Base-by-base conservation (phyloP, 2,797 vertebrate species). In the Galago senegalensis region DNA sequence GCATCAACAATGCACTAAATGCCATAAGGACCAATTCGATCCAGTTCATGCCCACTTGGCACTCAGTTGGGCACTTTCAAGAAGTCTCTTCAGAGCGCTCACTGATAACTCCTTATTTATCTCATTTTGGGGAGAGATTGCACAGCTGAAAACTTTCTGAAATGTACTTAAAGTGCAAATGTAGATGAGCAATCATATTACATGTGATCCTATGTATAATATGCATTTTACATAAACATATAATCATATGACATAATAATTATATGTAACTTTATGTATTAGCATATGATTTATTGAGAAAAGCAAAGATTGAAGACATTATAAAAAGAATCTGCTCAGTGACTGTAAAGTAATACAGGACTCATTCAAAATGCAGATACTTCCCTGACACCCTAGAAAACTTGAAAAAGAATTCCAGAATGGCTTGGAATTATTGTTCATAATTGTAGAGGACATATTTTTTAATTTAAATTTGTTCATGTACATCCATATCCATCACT, bases 391-490 rank as follows among this genome's bases (percentile, higher is more conserved):
- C 18, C 60, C 34, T 46, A 18, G 14, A 60, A 80, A 1, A 37
- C 18, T 23, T 81, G 43, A 61, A 69, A 92, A 94, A 58, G 20
- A 72, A 72, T 23, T 79, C 5, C 7, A 53, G 31, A 53, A 56
- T 61, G 7, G 14, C 60, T 25, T 86, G 60, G 3, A 7, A 82
- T 56, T 37, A 7, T 61, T 86, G 27, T 8, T 31, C 46, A 4
- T 72, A 60, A n/a, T 37, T 67, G 81, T 58, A 49, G 4, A 0
- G 5, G 21, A 23, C 29, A 63, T 60, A 27, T 21, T 81, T 73
- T 20, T 70, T 63, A 95, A 25, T 56, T 84, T n/a, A 87, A 87
- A 72, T 65, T 92, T 4, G 90, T 31, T 83, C 72, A 84, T 49
- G 37, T 83, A 16, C 1, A 14, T 80, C 37, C 91, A 56, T 4